Evolutionary conservation across 30 jellyfish, hydroid and myxozoan genomes (phyloP), one percentile per base, ranked within the genome.

Genomic region (Cassiopea xamachana): DNA sequence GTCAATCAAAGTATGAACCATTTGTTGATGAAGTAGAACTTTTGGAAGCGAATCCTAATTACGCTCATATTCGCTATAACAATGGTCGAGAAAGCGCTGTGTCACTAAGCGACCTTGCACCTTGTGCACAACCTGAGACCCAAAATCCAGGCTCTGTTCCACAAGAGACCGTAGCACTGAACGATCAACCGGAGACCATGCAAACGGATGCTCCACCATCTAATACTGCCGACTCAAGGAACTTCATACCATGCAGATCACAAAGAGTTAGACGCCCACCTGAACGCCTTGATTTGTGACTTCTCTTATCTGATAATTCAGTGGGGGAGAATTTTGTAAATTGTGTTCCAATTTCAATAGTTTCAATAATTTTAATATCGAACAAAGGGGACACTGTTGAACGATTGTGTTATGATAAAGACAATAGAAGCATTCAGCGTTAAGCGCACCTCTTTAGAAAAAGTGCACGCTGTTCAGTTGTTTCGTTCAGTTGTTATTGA

Each of bases 1-100:
- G 79, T 45, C 50, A 19, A 17, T 70, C 86, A 90, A 87, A 87
- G 79, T 17, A 62, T 78, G 92, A 87, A 10, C 84, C 94, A 2
- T n/a, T 78, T 44, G 94, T 78, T 9, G 81, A 73, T 19, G 84
- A 73, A 6, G 64, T 55, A 55, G 64, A 55, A 55, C 64, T 55
- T 55, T 3, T 55, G 12, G 7, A 6, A 55, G 64, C 64, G 64
- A 27, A 55, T 10, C 64, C 64, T 55, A 6, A 55, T 55, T 55
- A 55, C 12, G 64, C 64, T 55, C 7, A 55, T 55, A 10, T 55
- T 55, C 64, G 12, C 12, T 55, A 55, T 55, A 55, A 55, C 64
- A 10, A 55, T 55, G 7, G 64, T 55, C 64, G 64, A 6, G 64
- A 55, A 55, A 55, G 64, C 64, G 12, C 12, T 3, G 64, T 55